Conservation (phyloP, 2,888 invertebrate species). For the Syrista parreyssii region DNA sequence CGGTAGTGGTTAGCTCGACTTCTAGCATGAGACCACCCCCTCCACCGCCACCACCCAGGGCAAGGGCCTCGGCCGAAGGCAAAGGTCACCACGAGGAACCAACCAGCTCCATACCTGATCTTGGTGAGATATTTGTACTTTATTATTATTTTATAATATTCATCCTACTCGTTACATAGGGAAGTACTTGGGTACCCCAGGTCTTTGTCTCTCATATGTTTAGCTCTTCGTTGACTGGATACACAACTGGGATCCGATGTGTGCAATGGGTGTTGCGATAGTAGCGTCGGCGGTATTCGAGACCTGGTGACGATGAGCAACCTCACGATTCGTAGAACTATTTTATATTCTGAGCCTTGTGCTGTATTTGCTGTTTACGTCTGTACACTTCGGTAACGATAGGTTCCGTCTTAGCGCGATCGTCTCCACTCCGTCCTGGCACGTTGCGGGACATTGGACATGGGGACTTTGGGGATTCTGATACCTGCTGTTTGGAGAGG, state of each 20-base stretch:
- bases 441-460: background rate
- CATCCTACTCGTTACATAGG: background rate
- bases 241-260: background rate
- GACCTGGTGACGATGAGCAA: background rate
- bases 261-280: background rate
- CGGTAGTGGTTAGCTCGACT: constrained; percentile 69
- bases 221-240: background rate
- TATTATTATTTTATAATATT: background rate
- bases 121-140: constrained; percentile 74
- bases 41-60: constrained; percentile 67
- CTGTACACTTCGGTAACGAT: constrained; percentile 40
- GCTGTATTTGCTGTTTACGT: constrained; percentile 37
- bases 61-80: constrained; percentile 67
- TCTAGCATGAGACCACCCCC: constrained; percentile 71
- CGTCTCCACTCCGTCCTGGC: constrained; percentile 20
- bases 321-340: background rate
- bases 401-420: constrained; percentile 35
- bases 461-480: background rate
- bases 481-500: background rate
- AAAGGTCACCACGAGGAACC: constrained; percentile 79
- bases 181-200: background rate
- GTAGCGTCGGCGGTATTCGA: background rate
- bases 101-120: constrained; percentile 88
- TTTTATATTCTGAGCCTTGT: background rate
- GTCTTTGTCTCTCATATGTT: background rate